Evolutionary conservation across 2,888 invertebrate species (phyloP).

Genomic region (Agrypnus murinus): DNA sequence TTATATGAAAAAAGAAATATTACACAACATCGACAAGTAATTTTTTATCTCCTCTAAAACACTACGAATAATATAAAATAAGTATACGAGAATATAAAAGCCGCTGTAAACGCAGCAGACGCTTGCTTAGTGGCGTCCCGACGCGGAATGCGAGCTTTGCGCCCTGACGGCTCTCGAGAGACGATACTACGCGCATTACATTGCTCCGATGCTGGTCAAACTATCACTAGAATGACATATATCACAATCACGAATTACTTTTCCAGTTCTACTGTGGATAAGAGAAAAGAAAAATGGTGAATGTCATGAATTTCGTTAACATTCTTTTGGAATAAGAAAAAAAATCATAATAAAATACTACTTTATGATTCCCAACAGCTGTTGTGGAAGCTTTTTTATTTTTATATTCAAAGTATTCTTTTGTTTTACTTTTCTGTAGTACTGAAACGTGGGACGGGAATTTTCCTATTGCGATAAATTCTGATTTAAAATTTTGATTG

Average conservation of each 20-base stretch:
- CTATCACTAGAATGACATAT: constrained; percentile 40
- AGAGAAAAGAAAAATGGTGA: constrained; percentile 1
- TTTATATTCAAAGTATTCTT: too few relatives aligned
- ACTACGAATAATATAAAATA: constrained; percentile 32
- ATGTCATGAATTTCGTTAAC: too few relatives aligned
- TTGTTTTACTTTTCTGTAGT: too few relatives aligned
- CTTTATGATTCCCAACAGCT: too few relatives aligned
- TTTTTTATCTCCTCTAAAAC: background rate
- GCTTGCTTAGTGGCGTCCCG: constrained; percentile 58
- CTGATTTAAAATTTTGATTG: too few relatives aligned
- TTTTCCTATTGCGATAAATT: too few relatives aligned
- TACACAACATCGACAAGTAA: too few relatives aligned
- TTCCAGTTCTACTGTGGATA: background rate
- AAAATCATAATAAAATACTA: too few relatives aligned
- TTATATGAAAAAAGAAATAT: too few relatives aligned
- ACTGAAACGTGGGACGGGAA: too few relatives aligned
- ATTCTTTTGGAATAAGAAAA: too few relatives aligned
- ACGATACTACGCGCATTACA: constrained; percentile 51
- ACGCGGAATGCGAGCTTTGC: constrained; percentile 59
- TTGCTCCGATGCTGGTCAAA: constrained; percentile 42
- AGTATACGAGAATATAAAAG: constrained; percentile 27
- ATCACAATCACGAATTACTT: constrained; percentile 34
- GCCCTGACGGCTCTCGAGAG: constrained; percentile 48
- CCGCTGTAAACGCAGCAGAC: constrained; percentile 32
- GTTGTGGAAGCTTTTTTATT: too few relatives aligned